These are phyloP conservation scores for Xyrauchen texanus DNA, from an alignment of 2,113 vertebrate genomes.

Conservation along the genomic window DNA sequence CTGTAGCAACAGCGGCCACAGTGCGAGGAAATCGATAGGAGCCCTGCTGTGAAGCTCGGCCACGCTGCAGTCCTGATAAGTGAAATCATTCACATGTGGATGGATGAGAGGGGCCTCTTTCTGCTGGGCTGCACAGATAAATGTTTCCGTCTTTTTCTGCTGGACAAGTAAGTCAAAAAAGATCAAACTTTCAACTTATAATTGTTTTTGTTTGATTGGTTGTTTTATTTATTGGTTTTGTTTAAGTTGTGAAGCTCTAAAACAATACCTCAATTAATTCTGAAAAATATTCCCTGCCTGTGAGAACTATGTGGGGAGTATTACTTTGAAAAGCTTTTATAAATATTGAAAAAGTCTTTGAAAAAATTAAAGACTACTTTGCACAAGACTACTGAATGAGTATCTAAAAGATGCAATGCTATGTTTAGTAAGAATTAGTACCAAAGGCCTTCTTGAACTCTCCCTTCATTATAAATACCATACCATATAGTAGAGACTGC, in stretches of 20 bases:
- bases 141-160: conserved; percentile 53
- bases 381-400: no score
- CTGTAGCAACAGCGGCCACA: conserved; percentile 24
- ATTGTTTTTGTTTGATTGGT: background rate
- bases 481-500: no score
- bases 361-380: no score
- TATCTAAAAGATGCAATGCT: no score
- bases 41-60: conserved; percentile 50
- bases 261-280: background rate
- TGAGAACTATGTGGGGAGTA: no score
- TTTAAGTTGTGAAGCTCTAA: background rate
- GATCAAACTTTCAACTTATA: background rate
- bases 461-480: no score
- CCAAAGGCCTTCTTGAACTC: no score
- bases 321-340: no score
- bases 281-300: no score
- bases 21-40: conserved; percentile 46
- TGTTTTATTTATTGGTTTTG: background rate
- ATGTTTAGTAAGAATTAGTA: no score
- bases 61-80: conserved; percentile 62
- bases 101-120: conserved; percentile 46
- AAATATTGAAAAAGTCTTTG: no score
- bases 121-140: conserved; percentile 67
- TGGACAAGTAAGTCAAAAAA: background rate
- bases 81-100: conserved; percentile 63